Conservation (phyloP, 2,113 vertebrate genomes). For the Cyprinodon variegatus region DNA sequence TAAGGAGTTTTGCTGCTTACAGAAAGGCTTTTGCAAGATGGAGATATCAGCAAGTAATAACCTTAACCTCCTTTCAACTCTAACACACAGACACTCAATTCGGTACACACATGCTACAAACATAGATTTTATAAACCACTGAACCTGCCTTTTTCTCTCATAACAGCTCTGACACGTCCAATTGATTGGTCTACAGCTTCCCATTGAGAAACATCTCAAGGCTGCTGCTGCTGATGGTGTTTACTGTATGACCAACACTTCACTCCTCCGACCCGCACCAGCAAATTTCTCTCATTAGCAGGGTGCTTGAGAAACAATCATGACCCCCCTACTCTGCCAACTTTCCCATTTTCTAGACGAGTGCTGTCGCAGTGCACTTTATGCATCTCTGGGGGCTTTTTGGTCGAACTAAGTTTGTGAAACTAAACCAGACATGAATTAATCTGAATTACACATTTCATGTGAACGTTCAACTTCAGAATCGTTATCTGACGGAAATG, state of each 20-base stretch:
- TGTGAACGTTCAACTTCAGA: constrained; percentile 9
- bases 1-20: constrained; percentile 30
- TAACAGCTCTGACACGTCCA: constrained; percentile 34
- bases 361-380: constrained; percentile 9
- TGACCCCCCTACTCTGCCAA: constrained; percentile 47
- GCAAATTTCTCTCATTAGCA: constrained; percentile 61
- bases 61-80: constrained; percentile 21
- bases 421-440: constrained; percentile 52
- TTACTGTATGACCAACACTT: constrained; percentile 47
- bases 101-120: constrained; percentile 14
- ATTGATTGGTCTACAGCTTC: constrained; percentile 61
- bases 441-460: constrained; percentile 37
- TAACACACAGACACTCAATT: constrained; percentile 19
- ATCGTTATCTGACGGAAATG: constrained; percentile 65
- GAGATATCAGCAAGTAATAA: constrained; percentile 37
- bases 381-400: neutral
- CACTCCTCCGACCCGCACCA: constrained; percentile 34
- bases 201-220: constrained; percentile 63
- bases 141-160: constrained; percentile 40
- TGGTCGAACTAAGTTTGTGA: constrained; percentile 38
- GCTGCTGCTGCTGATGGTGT: constrained; percentile 43
- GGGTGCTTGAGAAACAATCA: constrained; percentile 46
- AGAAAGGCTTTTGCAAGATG: constrained; percentile 28
- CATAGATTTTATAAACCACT: constrained; percentile 36
- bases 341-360: constrained; percentile 30